Evolutionary conservation across 1,140 invertebrate species (phyloP), one percentile per base, ranked within the genome.

Genomic region (Drosophila rhopaloa): DNA sequence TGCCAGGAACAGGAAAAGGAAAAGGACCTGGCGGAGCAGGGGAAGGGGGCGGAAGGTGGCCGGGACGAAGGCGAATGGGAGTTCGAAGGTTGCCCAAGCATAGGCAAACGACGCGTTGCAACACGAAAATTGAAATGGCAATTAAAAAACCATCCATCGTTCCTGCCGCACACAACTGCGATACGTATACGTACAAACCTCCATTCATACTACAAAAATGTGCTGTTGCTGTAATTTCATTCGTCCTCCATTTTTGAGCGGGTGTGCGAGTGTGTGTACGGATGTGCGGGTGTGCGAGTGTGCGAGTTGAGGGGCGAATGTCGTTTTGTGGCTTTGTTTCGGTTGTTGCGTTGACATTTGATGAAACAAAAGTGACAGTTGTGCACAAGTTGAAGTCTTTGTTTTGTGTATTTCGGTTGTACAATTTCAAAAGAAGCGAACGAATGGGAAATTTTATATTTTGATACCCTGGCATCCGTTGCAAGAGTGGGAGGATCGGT

Each of bases 301-400:
- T 37, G 37, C n/a, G 11, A 43, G 65, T 54, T 35, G 60, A 29
- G 35, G 75, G 46, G 82, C 53, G 65, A 72, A 77, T 63, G 83
- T 77, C 80, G 73, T 90, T 88, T 90, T 89, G 81, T 78, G 84
- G 84, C 85, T 89, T 89, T 89, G 84, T 89, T 90, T 90, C 84
- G 84, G 85, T 89, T 85, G 85, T 76, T 85, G 84, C 85, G 84
- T 79, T 89, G 84, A 90, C 84, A 89, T 89, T 89, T 89, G 84
- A 89, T 85, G 85, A 89, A 89, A 89, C 80, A 89, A 90, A 89
- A 89, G 85, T 90, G 84, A 90, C 84, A 89, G 85, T 89, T 89
- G 84, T 67, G 81, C 85, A 72, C 67, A 89, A 89, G 85, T 84
- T 89, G 85, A 89, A 73, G 85, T 89, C 84, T 81, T 89, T 90